Evolutionary conservation across 2,888 invertebrate species (phyloP).

Genomic region (Dryomyza anilis): DNA sequence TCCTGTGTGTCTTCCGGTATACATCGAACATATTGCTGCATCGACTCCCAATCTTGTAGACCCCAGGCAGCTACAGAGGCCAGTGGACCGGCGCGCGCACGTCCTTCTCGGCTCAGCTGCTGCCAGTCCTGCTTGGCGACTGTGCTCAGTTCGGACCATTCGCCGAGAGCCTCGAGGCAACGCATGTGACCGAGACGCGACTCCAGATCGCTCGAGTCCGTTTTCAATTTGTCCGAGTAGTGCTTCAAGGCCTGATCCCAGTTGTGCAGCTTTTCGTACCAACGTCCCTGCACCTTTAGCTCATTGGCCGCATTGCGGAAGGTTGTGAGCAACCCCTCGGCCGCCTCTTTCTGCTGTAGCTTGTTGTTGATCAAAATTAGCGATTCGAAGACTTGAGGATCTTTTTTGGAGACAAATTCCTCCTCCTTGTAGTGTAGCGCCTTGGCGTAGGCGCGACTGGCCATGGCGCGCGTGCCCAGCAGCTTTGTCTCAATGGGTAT

Average conservation of each 20-base stretch:
- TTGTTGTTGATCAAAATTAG: slow-evolving; percentile 97
- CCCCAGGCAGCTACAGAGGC: slow-evolving; percentile 98
- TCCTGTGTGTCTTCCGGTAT: slow-evolving; percentile 94
- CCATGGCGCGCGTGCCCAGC: slow-evolving; percentile 92
- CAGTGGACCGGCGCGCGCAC: slow-evolving; percentile 79
- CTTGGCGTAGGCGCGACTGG: slow-evolving; percentile 79
- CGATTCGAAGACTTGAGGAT: slow-evolving; percentile 87
- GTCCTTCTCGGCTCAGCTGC: slow-evolving; percentile 66
- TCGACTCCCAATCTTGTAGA: slow-evolving; percentile 88
- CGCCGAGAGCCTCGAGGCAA: slow-evolving; percentile 93
- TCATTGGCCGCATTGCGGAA: slow-evolving; percentile 73
- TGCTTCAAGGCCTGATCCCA: slow-evolving; percentile 95
- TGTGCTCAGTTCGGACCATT: slow-evolving; percentile 88
- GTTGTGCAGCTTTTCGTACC: slow-evolving; percentile 99
- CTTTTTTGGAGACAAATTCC: slow-evolving; percentile 84
- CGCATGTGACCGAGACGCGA: slow-evolving; percentile 91
- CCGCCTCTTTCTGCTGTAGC: slow-evolving; percentile 96
- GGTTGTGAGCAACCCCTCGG: slow-evolving; percentile 88
- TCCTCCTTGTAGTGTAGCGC: slow-evolving; percentile 79
- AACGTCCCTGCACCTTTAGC: slow-evolving; percentile 75
- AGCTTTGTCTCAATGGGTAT: slow-evolving; percentile 86
- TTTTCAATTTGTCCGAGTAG: slow-evolving; percentile 77
- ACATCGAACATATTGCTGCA: slow-evolving; percentile 87
- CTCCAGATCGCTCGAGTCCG: slow-evolving; percentile 73
- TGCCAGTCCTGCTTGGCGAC: slow-evolving; percentile 82